A percentile compares a stretch with the other conserved stretches of the same genome.
Conservation (phyloP, 2,113 vertebrate genomes). For the Microtus montanus region DNA sequence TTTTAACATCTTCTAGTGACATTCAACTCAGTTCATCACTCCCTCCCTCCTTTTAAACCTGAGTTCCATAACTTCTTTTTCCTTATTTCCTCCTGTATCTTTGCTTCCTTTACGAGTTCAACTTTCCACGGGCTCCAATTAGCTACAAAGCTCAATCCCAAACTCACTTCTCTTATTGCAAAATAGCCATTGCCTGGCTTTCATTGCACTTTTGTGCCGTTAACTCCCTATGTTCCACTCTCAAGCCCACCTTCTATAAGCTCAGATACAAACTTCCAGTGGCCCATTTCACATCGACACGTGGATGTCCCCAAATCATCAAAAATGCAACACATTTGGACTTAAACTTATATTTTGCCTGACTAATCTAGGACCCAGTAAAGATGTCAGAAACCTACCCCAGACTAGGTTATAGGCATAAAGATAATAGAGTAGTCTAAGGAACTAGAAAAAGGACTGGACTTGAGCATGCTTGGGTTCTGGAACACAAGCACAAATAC, state of each 20-base stretch:
- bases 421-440: not conserved
- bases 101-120: not conserved
- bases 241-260: not conserved
- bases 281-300: not conserved
- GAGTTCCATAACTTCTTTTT: not conserved
- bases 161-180: not conserved
- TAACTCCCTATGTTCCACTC: not conserved
- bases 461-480: not conserved
- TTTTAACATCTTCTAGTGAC: conserved; percentile 11
- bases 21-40: not conserved
- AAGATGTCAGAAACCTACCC: not conserved
- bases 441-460: not conserved
- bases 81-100: not conserved
- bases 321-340: not conserved
- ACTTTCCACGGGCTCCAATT: not conserved
- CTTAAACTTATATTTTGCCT: not conserved
- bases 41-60: conserved; percentile 8
- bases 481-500: not conserved
- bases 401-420: not conserved
- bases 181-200: not conserved
- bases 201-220: not conserved
- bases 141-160: not conserved
- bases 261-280: not conserved
- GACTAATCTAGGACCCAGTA: not conserved
- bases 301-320: not conserved